Evolutionary conservation across 2,888 invertebrate genomes (phyloP).

Genomic region (Brenthis daphne): DNA sequence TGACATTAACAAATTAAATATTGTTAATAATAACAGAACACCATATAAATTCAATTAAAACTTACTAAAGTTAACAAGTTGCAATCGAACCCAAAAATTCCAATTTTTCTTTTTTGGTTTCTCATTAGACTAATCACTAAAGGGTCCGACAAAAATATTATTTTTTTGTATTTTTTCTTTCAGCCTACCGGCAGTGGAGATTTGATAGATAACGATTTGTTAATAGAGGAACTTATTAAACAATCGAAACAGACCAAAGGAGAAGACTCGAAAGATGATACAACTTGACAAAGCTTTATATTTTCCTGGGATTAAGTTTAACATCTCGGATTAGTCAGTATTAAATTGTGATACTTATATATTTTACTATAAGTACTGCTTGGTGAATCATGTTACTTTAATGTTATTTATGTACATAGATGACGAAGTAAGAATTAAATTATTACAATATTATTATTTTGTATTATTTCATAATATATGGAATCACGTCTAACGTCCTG

Average conservation of each 20-base stretch:
- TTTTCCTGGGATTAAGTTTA: conserved; percentile 62
- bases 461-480: no score
- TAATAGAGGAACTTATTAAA: conserved; percentile 67
- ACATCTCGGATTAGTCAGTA: conserved; percentile 63
- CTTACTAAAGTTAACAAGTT: no score
- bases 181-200: conserved; percentile 71
- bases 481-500: no score
- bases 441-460: not conserved
- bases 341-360: conserved; percentile 59
- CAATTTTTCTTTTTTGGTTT: no score
- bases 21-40: no score
- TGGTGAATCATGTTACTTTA: conserved; percentile 28
- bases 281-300: conserved; percentile 69
- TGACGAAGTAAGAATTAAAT: conserved; percentile 2
- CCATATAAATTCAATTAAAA: no score
- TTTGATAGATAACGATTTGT: conserved; percentile 68
- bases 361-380: conserved; percentile 40
- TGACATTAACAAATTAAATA: no score
- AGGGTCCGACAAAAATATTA: no score
- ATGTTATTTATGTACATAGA: conserved; percentile 26
- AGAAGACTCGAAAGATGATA: conserved; percentile 55
- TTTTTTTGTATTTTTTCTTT: conserved; percentile 38
- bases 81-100: not conserved
- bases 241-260: conserved; percentile 63
- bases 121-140: no score